These are phyloP conservation scores for Trachythela sp. DNA, from an alignment of 64 coral and sea anemone species.

Conservation along the genomic window DNA sequence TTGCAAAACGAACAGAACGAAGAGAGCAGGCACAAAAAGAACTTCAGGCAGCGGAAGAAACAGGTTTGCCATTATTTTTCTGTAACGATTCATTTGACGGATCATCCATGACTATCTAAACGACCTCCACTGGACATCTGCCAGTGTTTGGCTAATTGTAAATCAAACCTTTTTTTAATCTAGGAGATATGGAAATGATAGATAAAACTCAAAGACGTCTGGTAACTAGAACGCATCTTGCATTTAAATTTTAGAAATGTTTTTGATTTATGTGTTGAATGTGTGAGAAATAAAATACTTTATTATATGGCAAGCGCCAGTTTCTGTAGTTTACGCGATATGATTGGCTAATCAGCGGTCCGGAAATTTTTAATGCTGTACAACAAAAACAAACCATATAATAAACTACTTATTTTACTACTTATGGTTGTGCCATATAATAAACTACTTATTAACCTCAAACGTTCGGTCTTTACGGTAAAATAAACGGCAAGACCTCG, in stretches of 20 bases:
- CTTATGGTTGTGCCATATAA: no score
- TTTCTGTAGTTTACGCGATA: no score
- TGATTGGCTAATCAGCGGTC: no score
- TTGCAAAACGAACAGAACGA: conserved; percentile 94
- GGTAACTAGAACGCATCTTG: conserved; percentile 29
- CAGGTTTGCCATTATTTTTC: conserved; percentile 41
- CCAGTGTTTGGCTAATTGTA: no score
- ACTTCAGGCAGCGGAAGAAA: conserved; percentile 77
- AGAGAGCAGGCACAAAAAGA: conserved; percentile 88
- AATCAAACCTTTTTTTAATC: not conserved
- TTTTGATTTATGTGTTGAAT: not conserved
- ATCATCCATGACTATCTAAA: not conserved
- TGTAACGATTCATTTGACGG: not conserved
- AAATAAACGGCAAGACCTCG: no score
- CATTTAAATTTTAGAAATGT: not conserved
- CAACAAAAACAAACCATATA: no score
- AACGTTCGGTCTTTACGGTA: no score
- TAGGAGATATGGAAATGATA: conserved; percentile 63
- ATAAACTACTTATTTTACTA: no score
- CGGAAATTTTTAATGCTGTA: no score
- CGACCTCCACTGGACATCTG: not conserved
- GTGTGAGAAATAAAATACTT: not conserved
- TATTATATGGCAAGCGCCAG: not conserved
- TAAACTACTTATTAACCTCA: no score
- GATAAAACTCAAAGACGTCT: conserved; percentile 67